Conservation (phyloP, 2,888 invertebrate species). For the Emmelina monodactyla region DNA sequence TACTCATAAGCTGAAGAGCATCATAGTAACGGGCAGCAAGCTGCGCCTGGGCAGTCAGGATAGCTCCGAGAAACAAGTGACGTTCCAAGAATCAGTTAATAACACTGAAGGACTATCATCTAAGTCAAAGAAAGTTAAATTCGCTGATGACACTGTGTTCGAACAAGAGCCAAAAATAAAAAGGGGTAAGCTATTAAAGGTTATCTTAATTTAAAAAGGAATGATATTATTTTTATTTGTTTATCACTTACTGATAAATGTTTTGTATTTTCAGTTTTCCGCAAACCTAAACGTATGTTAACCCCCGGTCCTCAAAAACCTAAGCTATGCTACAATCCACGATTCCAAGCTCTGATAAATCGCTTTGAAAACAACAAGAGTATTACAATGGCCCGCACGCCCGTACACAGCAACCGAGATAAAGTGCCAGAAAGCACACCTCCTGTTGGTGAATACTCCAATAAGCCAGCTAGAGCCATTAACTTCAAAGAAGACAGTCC, state of each 20-base stretch:
- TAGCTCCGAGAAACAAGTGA: conserved; percentile 47
- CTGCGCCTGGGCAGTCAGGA: conserved; percentile 42
- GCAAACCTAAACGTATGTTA: conserved; percentile 54
- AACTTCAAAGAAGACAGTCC: conserved; percentile 57
- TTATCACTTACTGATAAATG: neutral
- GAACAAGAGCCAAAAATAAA: conserved; percentile 32
- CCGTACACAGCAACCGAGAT: conserved; percentile 27
- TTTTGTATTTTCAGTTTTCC: conserved; percentile 30
- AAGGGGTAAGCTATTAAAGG: conserved; percentile 34
- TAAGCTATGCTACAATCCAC: conserved; percentile 38
- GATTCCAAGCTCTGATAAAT: conserved; percentile 54
- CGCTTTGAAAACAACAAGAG: conserved; percentile 43
- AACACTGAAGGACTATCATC: conserved; percentile 28
- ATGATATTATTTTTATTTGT: no score
- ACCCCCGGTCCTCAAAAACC: conserved; percentile 54
- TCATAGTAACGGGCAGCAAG: conserved; percentile 36
- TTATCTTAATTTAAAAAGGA: no score
- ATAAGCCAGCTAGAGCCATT: conserved; percentile 47
- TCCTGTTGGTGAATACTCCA: conserved; percentile 34
- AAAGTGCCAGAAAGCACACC: conserved; percentile 40
- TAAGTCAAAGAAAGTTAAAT: conserved; percentile 45
- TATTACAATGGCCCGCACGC: conserved; percentile 37
- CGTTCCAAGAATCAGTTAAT: conserved; percentile 36
- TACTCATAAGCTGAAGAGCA: conserved; percentile 45
- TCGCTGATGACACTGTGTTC: conserved; percentile 50